Evolutionary conservation across 2,113 vertebrate species (phyloP), one percentile per base, ranked within the genome.

Genomic region (Panthera tigris): DNA sequence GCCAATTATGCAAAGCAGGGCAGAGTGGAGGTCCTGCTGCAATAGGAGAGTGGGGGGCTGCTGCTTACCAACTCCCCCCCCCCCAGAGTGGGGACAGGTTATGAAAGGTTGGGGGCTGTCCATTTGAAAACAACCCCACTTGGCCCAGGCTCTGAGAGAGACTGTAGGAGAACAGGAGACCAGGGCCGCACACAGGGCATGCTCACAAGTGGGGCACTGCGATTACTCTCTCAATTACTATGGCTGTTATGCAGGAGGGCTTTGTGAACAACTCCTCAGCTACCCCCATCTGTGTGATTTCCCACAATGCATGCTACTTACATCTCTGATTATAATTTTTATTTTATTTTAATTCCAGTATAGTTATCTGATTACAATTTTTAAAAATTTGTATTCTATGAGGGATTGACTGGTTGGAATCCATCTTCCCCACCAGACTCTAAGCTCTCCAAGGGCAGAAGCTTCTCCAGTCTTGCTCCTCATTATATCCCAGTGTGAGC

Each of bases 1-100:
- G 86, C 97, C 95, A 96, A 82, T 96, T 96, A 96, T 90, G 79
- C 90, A 97, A 86, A 97, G 79, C 73, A 96, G 94, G 39, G n/a
- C 83, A 86, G 94, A 92, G 63, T 91, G 87, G 92, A 83, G 55
- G 92, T 63, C 94, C 48, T 68, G 74, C 92, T 52, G 95, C 0
- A 48, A 31, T 36, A 1, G 76, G 27, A 29, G 84, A 31, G 10
- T 68, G 12, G 79, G 68, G 71, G 92, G 36, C n/a, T 87, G 69
- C 63, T 25, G 41, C 82, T 61, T 36, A 94, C 39, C 45, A 45
- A 9, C 45, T 45, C 21, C 21, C 65, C 27, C 10, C 33, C 65
- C 73, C 18, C 36, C 29, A 80, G 79, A 41, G 61, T 25, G 3
- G 68, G 45, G 50, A 76, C 19, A 14, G 73, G 71, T 16, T 36